These are phyloP conservation scores for Pseudachorutes palmiensis DNA, from an alignment of 1,140 invertebrate genomes.

Conservation along the genomic window DNA sequence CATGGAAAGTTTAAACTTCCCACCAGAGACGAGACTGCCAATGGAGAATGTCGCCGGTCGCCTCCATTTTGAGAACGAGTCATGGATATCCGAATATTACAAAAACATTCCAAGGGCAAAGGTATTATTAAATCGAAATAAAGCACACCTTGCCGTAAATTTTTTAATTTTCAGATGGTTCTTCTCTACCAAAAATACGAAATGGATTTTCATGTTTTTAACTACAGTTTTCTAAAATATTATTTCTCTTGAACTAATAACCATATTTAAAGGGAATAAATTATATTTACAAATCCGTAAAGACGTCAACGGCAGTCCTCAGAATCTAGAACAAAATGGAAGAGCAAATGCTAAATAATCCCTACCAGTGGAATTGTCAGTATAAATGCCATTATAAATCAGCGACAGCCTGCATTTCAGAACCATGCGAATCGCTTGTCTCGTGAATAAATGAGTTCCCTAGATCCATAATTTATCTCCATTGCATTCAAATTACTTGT, in stretches of 20 bases:
- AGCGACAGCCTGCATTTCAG: no score
- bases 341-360: no score
- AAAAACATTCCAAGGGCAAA: constrained; percentile 22
- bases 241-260: neutral
- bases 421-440: no score
- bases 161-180: constrained; percentile 10
- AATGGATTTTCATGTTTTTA: constrained; percentile 24
- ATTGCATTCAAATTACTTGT: no score
- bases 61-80: neutral
- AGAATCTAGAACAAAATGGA: neutral
- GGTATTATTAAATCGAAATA: constrained; percentile 10
- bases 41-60: constrained; percentile 12
- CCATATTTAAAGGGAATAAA: neutral
- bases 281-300: neutral
- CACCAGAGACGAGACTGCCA: neutral
- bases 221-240: constrained; percentile 21
- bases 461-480: no score
- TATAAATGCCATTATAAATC: no score
- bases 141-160: neutral
- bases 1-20: constrained; percentile 4
- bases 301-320: no score
- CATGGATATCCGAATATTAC: neutral
- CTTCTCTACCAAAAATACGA: constrained; percentile 19
- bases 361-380: no score
- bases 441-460: no score